Base-by-base conservation (phyloP, 2,888 invertebrate genomes). In the Cheiracanthium punctorium region DNA sequence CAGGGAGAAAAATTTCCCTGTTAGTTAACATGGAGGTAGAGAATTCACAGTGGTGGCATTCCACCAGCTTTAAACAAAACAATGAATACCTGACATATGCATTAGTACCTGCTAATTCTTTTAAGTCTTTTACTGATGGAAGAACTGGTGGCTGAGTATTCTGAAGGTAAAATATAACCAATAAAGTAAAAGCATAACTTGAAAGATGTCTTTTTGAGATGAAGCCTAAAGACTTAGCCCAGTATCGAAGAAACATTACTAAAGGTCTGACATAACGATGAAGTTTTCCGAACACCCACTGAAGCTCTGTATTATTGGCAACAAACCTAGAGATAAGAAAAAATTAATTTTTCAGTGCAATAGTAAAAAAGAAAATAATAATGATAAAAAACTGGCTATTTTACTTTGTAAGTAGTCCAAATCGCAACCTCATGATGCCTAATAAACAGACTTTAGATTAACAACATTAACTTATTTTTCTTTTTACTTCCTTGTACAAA, bases 141-240 rank as follows among this genome's bases (percentile, higher is more conserved):
- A 81, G 29, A 20, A 81, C 20, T 20, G 81, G 69, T 20, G 81
- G 81, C 7, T 81, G n/a, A 32, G 14, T 20, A 65, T 32, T 74
- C 30, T 81, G 81, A 4, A 81, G 52, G 28, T 29, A 81, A 48
- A 81, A 81, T 1, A 81, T 48, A 30, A 69, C 37, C 33, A 81
- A 48, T 32, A 70, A 28, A 30, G 48, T 29, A 52, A 81, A 74
- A n/a, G 74, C 43, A 67, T 81, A 81, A 33, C 74, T 73, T 2
- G 74, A 32, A 17, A 81, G 37, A 1, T 28, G 20, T 7, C 74
- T 43, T 37, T 64, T 43, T 12, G 33, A n/a, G 30, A 81, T 65
- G 17, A 81, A 74, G 5, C 67, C 48, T 32, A 43, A 33, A 7
- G 29, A 29, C 69, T 81, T 81, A 17, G 64, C 52, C 81, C 81